These are phyloP conservation scores for Synchiropus splendidus DNA, from an alignment of 2,113 vertebrate species.

Conservation along the genomic window DNA sequence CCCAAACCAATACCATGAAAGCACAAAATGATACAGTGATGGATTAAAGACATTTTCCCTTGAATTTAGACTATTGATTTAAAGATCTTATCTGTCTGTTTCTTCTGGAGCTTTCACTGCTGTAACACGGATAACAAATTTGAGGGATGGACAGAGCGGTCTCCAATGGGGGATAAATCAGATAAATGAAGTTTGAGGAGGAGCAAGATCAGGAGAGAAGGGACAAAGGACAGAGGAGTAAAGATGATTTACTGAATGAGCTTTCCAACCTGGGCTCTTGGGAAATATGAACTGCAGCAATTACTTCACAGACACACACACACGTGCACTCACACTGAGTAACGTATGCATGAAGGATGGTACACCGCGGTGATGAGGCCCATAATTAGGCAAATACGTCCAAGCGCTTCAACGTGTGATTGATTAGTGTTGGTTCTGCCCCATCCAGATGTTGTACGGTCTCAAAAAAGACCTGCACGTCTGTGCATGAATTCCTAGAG, in stretches of 20 bases:
- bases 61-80: too few species aligned
- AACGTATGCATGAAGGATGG: constrained; percentile 21
- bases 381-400: constrained; percentile 32
- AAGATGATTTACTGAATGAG: constrained; percentile 51
- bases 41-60: too few species aligned
- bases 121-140: too few species aligned
- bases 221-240: constrained; percentile 11
- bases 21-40: too few species aligned
- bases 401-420: constrained; percentile 20
- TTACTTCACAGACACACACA: constrained; percentile 2
- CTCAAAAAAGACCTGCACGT: not conserved
- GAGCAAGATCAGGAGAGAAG: constrained; percentile 10
- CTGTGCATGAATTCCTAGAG: constrained; percentile 15
- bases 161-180: not conserved
- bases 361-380: constrained; percentile 10
- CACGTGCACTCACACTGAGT: constrained; percentile 1
- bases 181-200: constrained; percentile 7
- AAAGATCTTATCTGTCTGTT: too few species aligned
- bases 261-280: constrained; percentile 43
- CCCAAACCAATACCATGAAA: too few species aligned
- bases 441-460: constrained; percentile 9
- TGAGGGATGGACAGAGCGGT: too few species aligned
- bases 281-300: constrained; percentile 46
- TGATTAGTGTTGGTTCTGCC: constrained; percentile 26
- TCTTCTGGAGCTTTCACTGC: too few species aligned